Evolutionary conservation across 2,113 vertebrate species (phyloP).

Genomic region (Ictalurus punctatus): DNA sequence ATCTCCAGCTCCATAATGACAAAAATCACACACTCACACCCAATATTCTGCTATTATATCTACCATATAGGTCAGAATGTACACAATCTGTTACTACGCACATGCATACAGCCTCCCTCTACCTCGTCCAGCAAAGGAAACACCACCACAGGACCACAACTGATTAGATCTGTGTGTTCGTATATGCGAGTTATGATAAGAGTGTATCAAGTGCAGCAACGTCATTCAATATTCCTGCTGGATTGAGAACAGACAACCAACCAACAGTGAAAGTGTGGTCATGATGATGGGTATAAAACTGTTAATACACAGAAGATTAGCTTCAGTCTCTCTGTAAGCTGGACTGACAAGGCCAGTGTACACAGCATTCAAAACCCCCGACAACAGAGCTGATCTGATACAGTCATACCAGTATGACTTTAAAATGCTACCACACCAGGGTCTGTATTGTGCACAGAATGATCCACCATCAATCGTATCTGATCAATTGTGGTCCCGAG

Average conservation of each 20-base stretch:
- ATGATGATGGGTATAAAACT: neutral
- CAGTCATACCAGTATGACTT: neutral
- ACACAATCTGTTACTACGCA: neutral
- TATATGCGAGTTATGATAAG: neutral
- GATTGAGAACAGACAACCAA: neutral
- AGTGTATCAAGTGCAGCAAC: neutral
- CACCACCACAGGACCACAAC: neutral
- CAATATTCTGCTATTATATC: neutral
- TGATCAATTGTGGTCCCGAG: neutral
- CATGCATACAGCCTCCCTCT: neutral
- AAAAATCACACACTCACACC: neutral
- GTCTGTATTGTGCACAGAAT: neutral
- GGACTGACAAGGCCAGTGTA: neutral
- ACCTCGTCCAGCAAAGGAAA: neutral
- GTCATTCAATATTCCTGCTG: neutral
- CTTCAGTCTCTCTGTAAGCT: neutral
- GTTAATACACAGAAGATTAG: neutral
- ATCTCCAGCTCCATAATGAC: neutral
- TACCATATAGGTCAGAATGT: neutral
- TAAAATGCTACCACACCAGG: neutral
- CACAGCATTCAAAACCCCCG: neutral
- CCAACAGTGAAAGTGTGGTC: neutral
- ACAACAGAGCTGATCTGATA: neutral
- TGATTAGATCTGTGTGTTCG: neutral
- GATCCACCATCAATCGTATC: neutral